A percentile compares a stretch with the other conserved stretches of the same genome.
These are phyloP conservation scores for Aphis gossypii DNA, from an alignment of 1,140 invertebrate genomes.

Conservation along the genomic window DNA sequence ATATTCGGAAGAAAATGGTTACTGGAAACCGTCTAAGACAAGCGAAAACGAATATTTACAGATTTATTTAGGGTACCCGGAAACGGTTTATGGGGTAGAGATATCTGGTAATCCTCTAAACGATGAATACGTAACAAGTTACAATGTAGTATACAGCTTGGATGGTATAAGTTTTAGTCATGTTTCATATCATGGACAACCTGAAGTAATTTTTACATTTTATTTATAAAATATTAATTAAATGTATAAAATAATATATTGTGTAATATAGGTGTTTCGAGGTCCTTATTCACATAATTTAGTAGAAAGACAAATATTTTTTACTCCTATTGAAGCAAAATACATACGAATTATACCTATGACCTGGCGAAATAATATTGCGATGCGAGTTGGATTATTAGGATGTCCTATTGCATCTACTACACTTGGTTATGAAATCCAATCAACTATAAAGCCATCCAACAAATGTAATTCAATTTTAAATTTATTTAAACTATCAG, in stretches of 20 bases:
- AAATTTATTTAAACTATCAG: background rate
- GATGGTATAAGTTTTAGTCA: constrained; percentile 70
- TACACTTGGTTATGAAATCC: background rate
- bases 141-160: constrained; percentile 74
- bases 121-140: constrained; percentile 79
- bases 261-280: constrained; percentile 70
- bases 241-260: background rate
- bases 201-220: constrained; percentile 59
- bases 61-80: constrained; percentile 70
- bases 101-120: constrained; percentile 72
- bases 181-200: constrained; percentile 62
- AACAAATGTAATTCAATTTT: constrained; percentile 5
- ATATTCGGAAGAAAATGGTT: background rate
- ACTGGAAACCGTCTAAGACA: constrained; percentile 71
- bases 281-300: constrained; percentile 73
- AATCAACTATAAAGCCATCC: background rate
- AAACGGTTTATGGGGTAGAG: constrained; percentile 76
- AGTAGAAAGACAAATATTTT: constrained; percentile 71
- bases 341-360: constrained; percentile 75
- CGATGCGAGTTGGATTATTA: constrained; percentile 76
- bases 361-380: constrained; percentile 78
- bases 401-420: constrained; percentile 68
- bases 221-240: background rate
- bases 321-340: constrained; percentile 74
- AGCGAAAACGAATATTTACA: constrained; percentile 75